A percentile compares a stretch with the other conserved stretches of the same genome.
Conservation (phyloP, 2,113 vertebrate genomes). For the Spea bombifrons region DNA sequence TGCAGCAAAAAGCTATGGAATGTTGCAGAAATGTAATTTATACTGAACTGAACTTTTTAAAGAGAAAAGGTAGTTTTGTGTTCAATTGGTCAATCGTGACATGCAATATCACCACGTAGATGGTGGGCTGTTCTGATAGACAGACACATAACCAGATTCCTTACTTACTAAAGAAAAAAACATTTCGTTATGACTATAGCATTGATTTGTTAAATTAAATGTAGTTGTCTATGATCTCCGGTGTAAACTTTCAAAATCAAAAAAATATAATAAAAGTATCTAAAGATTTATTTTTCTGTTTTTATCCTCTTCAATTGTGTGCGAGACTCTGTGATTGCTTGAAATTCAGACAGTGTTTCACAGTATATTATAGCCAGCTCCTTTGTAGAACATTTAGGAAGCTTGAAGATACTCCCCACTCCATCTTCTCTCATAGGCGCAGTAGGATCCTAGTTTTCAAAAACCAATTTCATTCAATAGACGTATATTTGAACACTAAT, state of each 20-base stretch:
- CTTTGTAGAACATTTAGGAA: slow-evolving; percentile 35
- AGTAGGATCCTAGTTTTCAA: slow-evolving; percentile 29
- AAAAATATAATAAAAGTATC: background rate
- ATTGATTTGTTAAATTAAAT: too few relatives aligned
- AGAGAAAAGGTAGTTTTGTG: too few relatives aligned
- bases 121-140: too few relatives aligned
- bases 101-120: too few relatives aligned
- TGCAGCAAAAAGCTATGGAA: too few relatives aligned
- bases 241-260: background rate
- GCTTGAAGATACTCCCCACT: slow-evolving; percentile 7
- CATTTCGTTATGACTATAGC: too few relatives aligned
- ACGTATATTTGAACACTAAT: slow-evolving; percentile 32
- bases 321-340: slow-evolving; percentile 10
- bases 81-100: too few relatives aligned
- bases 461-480: slow-evolving; percentile 23
- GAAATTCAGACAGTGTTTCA: slow-evolving; percentile 13
- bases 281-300: background rate
- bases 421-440: slow-evolving; percentile 4
- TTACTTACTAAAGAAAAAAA: too few relatives aligned
- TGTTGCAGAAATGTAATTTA: too few relatives aligned
- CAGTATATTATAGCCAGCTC: slow-evolving; percentile 7
- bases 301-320: background rate
- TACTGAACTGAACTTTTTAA: too few relatives aligned
- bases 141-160: too few relatives aligned
- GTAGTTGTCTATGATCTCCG: background rate